Evolutionary conservation across 2,113 vertebrate genomes (phyloP), one percentile per base, ranked within the genome.

Genomic region (Micromys minutus): DNA sequence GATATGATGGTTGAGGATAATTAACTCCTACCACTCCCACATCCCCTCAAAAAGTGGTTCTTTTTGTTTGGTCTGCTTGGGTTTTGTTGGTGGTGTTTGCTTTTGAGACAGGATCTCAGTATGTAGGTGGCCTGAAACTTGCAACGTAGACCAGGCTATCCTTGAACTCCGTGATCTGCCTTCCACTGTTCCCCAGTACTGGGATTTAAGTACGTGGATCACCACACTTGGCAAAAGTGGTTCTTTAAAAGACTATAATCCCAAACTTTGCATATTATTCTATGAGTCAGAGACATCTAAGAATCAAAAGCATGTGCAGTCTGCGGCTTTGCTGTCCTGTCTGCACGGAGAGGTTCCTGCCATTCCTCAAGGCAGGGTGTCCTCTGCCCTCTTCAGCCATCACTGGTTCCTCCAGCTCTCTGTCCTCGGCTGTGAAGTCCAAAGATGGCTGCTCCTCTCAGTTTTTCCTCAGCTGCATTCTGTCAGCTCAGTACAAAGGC

Each of bases 231-330:
- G 15, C 61, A 86, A 59, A 57, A 42, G 45, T 87, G 50, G 7
- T 61, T 75, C 5, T 57, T 90, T 75, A 55, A 89, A 76, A 95
- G 74, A 69, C 42, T 29, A 13, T 29, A 84, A 76, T 75, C 59
- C 52, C 57, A 79, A 69, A 94, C 24, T n/a, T 50, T 8, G 67
- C 52, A 15, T 71, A 36, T 52, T 83, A 36, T 17, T 88, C 50
- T 71, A 0, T n/a, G 17, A 26, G 45, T 76, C 89, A 29, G 50
- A 69, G 69, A 61, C 76, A n/a, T 76, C 22, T 65, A 47, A 76
- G 22, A 67, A 24, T 36, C 75, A 52, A 96, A 74, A 57, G 81
- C 90, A 59, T 59, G 22, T 5, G 29, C 31, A 83, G 69, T 50
- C 42, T 67, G 13, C 79, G 45, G 26, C 72, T 89, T 87, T 63